phyloP scores from a whole-genome alignment of 1,140 invertebrate species.

The Zaprionus davidi region DNA sequence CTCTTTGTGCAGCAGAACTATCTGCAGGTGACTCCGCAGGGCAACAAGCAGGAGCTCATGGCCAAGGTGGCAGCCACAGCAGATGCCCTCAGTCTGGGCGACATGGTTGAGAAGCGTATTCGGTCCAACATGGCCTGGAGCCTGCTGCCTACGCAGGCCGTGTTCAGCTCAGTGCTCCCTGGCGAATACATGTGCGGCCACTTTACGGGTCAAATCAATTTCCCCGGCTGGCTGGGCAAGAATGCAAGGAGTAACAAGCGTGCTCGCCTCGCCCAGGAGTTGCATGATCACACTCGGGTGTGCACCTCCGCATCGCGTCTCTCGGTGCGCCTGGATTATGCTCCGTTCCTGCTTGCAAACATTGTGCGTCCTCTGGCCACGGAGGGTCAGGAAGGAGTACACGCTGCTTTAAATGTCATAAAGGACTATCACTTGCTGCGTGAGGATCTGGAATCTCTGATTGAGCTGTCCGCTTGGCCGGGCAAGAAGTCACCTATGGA shows the following conservation, averaged over 20 bases:
- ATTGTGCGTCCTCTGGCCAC: slow-evolving; percentile 90
- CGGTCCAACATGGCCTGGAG: slow-evolving; percentile 92
- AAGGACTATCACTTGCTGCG: slow-evolving; percentile 93
- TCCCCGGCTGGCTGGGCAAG: slow-evolving; percentile 98
- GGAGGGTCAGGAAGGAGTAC: slow-evolving; percentile 89
- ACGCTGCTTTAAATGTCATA: slow-evolving; percentile 90
- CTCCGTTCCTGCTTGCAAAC: slow-evolving; percentile 88
- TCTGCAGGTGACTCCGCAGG: slow-evolving; percentile 89
- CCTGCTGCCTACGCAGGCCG: slow-evolving; percentile 95
- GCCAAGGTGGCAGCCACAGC: slow-evolving; percentile 91
- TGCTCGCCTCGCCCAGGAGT: slow-evolving; percentile 92
- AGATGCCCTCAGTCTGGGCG: slow-evolving; percentile 93
- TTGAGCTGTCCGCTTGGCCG: slow-evolving; percentile 94
- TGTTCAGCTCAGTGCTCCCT: slow-evolving; percentile 96
- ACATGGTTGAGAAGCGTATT: slow-evolving; percentile 93
- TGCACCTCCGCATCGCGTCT: slow-evolving; percentile 91
- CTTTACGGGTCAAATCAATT: slow-evolving; percentile 91
- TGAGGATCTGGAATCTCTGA: slow-evolving; percentile 95
- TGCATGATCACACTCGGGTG: slow-evolving; percentile 92
- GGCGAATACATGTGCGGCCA: slow-evolving; percentile 93
- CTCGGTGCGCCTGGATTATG: slow-evolving; percentile 93
- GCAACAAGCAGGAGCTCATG: slow-evolving; percentile 87
- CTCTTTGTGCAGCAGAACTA: slow-evolving; percentile 99
- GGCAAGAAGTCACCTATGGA: slow-evolving; percentile 90
- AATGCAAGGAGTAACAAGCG: slow-evolving; percentile 94